Evolutionary conservation across 1,140 invertebrate species (phyloP).

Genomic region (Drosophila rufa): DNA sequence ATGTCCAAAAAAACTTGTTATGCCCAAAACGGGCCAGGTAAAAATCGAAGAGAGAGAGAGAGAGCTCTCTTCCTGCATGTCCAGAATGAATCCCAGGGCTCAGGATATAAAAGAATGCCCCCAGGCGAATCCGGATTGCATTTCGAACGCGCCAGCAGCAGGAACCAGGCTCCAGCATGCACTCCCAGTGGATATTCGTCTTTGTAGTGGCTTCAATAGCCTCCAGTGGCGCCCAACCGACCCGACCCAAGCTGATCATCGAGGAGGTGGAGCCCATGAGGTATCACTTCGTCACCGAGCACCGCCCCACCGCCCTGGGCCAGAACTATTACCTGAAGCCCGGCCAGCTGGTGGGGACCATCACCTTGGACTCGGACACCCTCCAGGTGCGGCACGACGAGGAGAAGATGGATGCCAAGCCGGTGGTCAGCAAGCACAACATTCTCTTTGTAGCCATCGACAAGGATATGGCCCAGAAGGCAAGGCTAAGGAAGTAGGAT

Average conservation of each 20-base stretch:
- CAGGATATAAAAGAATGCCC: slow-evolving; percentile 47
- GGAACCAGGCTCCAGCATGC: slow-evolving; percentile 26
- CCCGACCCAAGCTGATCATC: slow-evolving; percentile 39
- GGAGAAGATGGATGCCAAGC: slow-evolving; percentile 6
- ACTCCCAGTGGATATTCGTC: neutral
- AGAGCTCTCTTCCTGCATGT: slow-evolving; percentile 22
- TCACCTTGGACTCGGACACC: slow-evolving; percentile 51
- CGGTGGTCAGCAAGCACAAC: slow-evolving; percentile 65
- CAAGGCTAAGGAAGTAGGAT: neutral
- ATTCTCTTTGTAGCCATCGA: slow-evolving; percentile 67
- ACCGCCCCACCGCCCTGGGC: slow-evolving; percentile 56
- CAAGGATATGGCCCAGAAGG: slow-evolving; percentile 21
- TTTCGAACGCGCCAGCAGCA: slow-evolving; percentile 1
- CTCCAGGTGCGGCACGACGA: slow-evolving; percentile 51
- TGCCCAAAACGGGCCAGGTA: slow-evolving; percentile 38
- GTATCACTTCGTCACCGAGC: slow-evolving; percentile 63
- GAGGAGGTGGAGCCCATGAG: slow-evolving; percentile 37
- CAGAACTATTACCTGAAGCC: slow-evolving; percentile 72
- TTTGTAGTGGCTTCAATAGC: neutral
- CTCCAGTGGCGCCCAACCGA: slow-evolving; percentile 1
- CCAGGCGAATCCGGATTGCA: neutral
- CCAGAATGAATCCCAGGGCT: slow-evolving; percentile 16
- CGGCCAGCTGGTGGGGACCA: slow-evolving; percentile 58
- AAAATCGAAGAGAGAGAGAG: slow-evolving; percentile 1
- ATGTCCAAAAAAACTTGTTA: slow-evolving; percentile 80